Base-by-base conservation (phyloP, 2,888 invertebrate species). In the Andrena flavipes region DNA sequence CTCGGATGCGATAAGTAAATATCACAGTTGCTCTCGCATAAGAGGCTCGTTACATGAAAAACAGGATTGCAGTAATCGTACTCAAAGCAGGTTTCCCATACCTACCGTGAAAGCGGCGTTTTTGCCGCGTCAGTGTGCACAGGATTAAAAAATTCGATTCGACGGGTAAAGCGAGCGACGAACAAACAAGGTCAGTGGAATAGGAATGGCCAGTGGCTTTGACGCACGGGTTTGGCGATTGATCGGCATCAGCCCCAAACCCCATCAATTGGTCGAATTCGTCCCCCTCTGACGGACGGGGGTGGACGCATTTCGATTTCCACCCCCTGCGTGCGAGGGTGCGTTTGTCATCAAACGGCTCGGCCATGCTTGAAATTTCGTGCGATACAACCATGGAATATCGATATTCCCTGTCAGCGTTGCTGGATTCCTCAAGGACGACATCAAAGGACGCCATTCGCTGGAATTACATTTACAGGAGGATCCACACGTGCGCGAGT, bases 291-390 rank as follows among this genome's bases (percentile, higher is more conserved):
- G 80, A 81, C 77, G 80, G 62, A 85, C 83, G 82, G 86, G 23
- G 82, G 85, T 84, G 87, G 87, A 84, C 85, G 87, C 82, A 87
- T 84, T 88, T 88, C 82, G 85, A 88, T 86, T 88, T 87, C 87
- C 88, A 88, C 88, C 88, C 87, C 84, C 84, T 84, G 85, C 86
- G 84, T 85, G 82, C 77, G 86, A 86, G 89, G 84, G 86, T 88
- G 86, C 88, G 89, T 87, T 88, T 90, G 91, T 89, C 91, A 91
- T 92, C 90, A 91, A 91, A 90, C 87, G 86, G 86, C 77, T 88
- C 91, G 90, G 90, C 90, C 89, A 90, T 88, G 90, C 92, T 90
- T 90, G 89, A 91, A 91, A 91, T 91, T 91, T 88, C 85, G 86
- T 86, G 84, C 83, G 83, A 87, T 88, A 88, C 86, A 86, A 30